Evolutionary conservation across 2,888 invertebrate genomes (phyloP).

Genomic region (Argyra leucocephala): DNA sequence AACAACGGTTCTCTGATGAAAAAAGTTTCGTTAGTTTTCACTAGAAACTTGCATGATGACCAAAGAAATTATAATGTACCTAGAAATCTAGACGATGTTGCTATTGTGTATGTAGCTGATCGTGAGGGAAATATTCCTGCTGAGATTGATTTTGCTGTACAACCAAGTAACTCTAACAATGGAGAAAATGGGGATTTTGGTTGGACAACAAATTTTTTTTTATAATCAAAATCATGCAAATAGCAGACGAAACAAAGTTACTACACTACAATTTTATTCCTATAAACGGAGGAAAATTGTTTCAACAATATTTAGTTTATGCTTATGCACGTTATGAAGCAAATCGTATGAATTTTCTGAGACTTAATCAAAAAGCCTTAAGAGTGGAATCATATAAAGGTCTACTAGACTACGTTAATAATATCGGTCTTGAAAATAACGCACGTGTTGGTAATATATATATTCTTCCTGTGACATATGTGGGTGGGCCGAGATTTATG

Average conservation of each 20-base stretch:
- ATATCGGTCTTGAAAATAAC: slow-evolving; percentile 19
- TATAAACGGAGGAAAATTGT: slow-evolving; percentile 1
- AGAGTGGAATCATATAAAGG: neutral
- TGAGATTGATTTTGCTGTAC: neutral
- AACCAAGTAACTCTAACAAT: neutral
- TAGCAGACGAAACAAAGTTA: neutral
- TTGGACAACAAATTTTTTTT: neutral
- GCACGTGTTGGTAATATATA: slow-evolving; percentile 4
- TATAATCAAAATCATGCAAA: neutral
- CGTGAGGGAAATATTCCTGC: slow-evolving; percentile 7
- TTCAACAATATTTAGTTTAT: slow-evolving; percentile 3
- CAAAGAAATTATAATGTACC: slow-evolving; percentile 7
- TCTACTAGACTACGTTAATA: slow-evolving; percentile 12
- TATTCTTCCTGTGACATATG: slow-evolving; percentile 18
- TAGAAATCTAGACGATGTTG: neutral
- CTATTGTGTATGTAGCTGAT: slow-evolving; percentile 8
- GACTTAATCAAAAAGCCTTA: neutral
- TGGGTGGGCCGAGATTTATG: slow-evolving; percentile 13
- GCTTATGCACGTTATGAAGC: neutral
- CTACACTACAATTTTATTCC: neutral
- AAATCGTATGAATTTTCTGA: neutral
- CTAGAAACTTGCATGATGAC: neutral
- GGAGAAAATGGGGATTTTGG: neutral
- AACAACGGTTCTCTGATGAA: neutral
- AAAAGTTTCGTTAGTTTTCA: neutral